Base-by-base conservation (phyloP, 2,113 vertebrate species). In the Oophaga pumilio region DNA sequence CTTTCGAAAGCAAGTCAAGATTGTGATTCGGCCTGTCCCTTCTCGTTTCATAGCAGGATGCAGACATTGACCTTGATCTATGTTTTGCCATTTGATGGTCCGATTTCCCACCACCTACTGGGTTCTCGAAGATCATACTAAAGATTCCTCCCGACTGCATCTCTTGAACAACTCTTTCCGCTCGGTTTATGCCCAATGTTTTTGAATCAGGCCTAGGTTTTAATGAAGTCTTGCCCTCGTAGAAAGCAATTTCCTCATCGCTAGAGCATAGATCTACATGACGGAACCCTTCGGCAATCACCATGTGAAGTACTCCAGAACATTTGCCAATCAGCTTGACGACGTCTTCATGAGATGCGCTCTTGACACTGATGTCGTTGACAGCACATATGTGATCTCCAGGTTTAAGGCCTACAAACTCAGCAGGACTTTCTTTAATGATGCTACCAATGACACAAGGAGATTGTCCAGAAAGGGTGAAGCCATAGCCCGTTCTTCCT, bases 131-230 rank as follows among this genome's bases (percentile, higher is more conserved):
- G 87, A 99, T 97, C 98, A 99, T 99, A 91, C 92, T 97, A 81
- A 99, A 97, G 89, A 99, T 99, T 1, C 97, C 97, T 7, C 98
- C 98, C 0, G 98, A 98, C 90, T 97, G 98, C 94, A 99, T 93
- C 90, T 99, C 98, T 1, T 97, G 97, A 20, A 99, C 97, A 0
- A 99, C 98, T 28, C 96, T 96, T 93, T 98, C 97, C 0, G 98
- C 98, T 84, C 98, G 93, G 91, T 99, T 97, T 88, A 99, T 99
- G 11, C 98, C 98, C 76, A 97, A 88, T 6, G 96, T 95, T 91
- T 97, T 99, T 2, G 97, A 96, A 86, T 97, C 97, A 24, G 96
- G 91, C 86, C 95, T 97, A 85, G 97, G 95, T 92, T 95, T 97
- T 82, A 94, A 92, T 96, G 96, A 96, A 2, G 93, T 95, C 69